A percentile compares a stretch with the other conserved stretches of the same genome.
Conservation (phyloP, 2,888 invertebrate species). For the Cheilosia urbana region DNA sequence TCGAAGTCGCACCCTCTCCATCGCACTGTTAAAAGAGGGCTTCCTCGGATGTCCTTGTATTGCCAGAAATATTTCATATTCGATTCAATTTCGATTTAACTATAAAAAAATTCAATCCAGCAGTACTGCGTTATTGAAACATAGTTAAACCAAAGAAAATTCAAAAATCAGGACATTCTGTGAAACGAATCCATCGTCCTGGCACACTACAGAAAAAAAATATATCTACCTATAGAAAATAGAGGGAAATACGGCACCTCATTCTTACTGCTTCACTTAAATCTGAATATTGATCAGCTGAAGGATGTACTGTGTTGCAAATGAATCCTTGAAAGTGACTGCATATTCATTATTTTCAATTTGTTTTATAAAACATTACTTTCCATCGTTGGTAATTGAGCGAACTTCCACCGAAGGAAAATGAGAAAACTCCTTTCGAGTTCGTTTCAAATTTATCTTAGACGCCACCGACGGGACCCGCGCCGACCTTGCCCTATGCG, state of each 20-base stretch:
- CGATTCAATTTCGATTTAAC: constrained; percentile 48
- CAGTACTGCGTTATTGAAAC: constrained; percentile 26
- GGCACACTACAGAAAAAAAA: neutral
- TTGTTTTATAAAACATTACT: constrained; percentile 47
- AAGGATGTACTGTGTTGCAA: neutral
- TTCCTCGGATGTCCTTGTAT: constrained; percentile 6
- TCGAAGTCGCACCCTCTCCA: constrained; percentile 5
- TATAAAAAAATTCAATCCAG: constrained; percentile 20
- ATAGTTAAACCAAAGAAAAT: constrained; percentile 42
- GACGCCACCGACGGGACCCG: neutral
- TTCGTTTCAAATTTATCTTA: constrained; percentile 48
- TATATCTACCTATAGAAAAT: too few species aligned
- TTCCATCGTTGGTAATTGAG: constrained; percentile 25
- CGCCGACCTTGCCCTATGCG: neutral
- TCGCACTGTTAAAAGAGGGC: neutral
- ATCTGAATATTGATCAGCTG: constrained; percentile 37
- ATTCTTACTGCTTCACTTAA: constrained; percentile 25
- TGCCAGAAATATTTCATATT: constrained; percentile 35
- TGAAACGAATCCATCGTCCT: neutral
- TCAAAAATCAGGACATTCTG: constrained; percentile 41
- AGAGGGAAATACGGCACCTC: neutral
- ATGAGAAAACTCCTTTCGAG: constrained; percentile 9
- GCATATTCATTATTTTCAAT: constrained; percentile 60
- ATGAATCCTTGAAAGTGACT: constrained; percentile 40
- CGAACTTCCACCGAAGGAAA: constrained; percentile 11